Base-by-base conservation (phyloP, 2,888 invertebrate genomes). In the Bombylius discolor region DNA sequence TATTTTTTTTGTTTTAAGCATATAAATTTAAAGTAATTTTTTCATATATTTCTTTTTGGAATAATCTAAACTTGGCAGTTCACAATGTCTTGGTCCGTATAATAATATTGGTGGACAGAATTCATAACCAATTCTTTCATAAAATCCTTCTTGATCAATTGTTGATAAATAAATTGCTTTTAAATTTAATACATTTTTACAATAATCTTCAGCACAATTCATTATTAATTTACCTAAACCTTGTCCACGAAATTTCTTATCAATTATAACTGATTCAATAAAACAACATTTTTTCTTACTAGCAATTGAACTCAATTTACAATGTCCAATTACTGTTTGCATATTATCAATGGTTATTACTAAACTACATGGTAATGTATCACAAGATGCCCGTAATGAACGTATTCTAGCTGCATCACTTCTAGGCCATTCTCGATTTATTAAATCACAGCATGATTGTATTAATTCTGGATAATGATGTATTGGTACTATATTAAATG, bases 351-450 rank as follows among this genome's bases (percentile, higher is more conserved):
- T 75, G 56, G 88, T 73, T 59, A 90, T 74, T 64, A 88, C 78
- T 64, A 86, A 76, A 70, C 81, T 85, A 47, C 85, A 84, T 32
- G 89, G 87, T 65, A 89, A 76, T 53, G 75, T 72, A 67, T 89
- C 85, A 66, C 83, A 81, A 1, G 89, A 89, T 46, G 81, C 78
- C 69, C 82, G 79, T 52, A 91, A 73, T 52, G 86, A 86, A 70
- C 83, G 79, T 76, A 89, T 79, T 66, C 91, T 79, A 57, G 89
- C 87, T 45, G 84, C 83, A 70, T 84, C 82, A 66, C 89, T 89
- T 64, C 90, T 79, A 60, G 86, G 87, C 91, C 91, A 91, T 78
- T 91, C 89, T n/a, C 83, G 81, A 70, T 91, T 91, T 62, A 91
- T 82, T 56, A 91, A 76, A 63, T 80, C 78, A 68, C 87, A 87